Conservation (phyloP, 2,797 vertebrate genomes). For the Gymnoscopelus microlampas region DNA sequence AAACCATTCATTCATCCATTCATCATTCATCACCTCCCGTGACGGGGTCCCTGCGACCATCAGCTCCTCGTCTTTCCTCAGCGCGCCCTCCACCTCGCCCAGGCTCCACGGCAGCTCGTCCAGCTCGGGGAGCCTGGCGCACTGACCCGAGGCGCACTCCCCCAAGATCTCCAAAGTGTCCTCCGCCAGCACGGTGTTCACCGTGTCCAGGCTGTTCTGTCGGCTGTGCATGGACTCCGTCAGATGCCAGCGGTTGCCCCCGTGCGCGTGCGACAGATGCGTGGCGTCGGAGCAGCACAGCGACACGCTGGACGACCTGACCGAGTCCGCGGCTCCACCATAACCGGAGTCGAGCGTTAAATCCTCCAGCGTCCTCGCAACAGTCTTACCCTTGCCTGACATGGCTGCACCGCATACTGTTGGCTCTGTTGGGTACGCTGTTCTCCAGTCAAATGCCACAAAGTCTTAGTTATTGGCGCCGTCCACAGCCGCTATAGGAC, state of each 20-base stretch:
- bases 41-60: conserved; percentile 40
- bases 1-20: too few species aligned
- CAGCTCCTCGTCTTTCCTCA: conserved; percentile 78
- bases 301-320: conserved; percentile 87
- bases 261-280: conserved; percentile 82
- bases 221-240: conserved; percentile 90
- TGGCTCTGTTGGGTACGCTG: conserved; percentile 83
- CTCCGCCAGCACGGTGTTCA: conserved; percentile 86
- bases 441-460: conserved; percentile 65
- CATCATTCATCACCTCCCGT: conserved; percentile 49
- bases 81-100: conserved; percentile 82
- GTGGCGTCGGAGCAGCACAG: conserved; percentile 83
- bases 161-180: conserved; percentile 76
- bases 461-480: conserved; percentile 48
- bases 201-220: conserved; percentile 96
- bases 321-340: conserved; percentile 88
- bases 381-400: conserved; percentile 95
- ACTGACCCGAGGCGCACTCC: conserved; percentile 80
- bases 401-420: conserved; percentile 97
- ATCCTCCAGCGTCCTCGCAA: conserved; percentile 89
- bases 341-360: conserved; percentile 89
- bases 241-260: conserved; percentile 85
- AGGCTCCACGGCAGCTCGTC: conserved; percentile 86
- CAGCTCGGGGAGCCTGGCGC: conserved; percentile 84
- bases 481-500: conserved; percentile 24